Percentiles rank a stretch among this genome's conserved stretches.
phyloP scores from a whole-genome alignment of 1,140 invertebrate genomes.

The Leguminivora glycinivorella region DNA sequence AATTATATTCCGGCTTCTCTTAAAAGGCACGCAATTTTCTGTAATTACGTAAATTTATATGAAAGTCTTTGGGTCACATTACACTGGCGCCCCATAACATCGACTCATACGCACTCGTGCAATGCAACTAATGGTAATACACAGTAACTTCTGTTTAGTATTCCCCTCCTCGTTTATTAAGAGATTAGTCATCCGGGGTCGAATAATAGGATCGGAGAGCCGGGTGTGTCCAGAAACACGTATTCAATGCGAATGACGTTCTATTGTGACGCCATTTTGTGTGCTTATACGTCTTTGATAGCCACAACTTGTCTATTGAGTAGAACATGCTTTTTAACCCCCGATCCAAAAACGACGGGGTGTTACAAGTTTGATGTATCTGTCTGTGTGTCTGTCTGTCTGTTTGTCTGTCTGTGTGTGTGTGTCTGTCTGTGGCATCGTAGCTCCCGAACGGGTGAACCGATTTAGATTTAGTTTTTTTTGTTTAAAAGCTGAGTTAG shows the following conservation, averaged over 20 bases:
- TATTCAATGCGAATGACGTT: background rate
- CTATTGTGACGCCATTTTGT: background rate
- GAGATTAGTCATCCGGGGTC: constrained; percentile 12
- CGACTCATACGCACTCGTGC: background rate
- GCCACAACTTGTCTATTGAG: background rate
- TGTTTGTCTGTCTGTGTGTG: no score
- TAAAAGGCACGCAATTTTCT: no score
- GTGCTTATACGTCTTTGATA: background rate
- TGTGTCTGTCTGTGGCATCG: no score
- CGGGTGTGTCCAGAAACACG: background rate
- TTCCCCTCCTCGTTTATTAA: constrained; percentile 11
- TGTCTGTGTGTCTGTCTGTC: no score
- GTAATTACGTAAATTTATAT: no score
- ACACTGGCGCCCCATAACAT: background rate
- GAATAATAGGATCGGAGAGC: constrained; percentile 1
- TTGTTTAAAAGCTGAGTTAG: no score
- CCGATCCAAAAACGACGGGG: no score
- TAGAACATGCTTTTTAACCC: no score
- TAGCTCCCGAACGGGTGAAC: no score
- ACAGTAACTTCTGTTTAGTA: background rate
- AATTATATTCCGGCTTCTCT: no score
- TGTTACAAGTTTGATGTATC: no score
- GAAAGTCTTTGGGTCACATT: background rate
- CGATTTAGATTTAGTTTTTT: no score
- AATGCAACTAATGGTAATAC: background rate